Evolutionary conservation across 1,140 invertebrate genomes (phyloP).

Genomic region (Tribolium madens): DNA sequence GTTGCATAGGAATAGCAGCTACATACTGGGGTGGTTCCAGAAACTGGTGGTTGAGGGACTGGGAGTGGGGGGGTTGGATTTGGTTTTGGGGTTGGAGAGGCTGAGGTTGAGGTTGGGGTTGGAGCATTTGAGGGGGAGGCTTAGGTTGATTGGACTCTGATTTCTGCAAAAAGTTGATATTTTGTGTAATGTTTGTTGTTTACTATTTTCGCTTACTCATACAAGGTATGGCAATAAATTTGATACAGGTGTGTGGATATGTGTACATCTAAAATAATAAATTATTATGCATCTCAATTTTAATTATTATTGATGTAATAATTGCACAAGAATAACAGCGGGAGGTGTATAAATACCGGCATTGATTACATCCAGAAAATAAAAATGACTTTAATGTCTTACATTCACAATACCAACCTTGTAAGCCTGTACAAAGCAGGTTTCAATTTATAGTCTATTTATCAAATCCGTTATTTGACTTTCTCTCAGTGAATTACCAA

Average conservation of each 20-base stretch:
- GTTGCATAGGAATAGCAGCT: conserved; percentile 73
- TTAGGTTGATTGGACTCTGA: conserved; percentile 47
- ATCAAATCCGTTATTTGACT: conserved; percentile 18
- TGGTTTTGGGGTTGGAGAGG: conserved; percentile 1
- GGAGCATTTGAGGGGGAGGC: conserved; percentile 6
- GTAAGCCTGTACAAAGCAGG: conserved; percentile 21
- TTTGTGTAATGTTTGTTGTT: neutral
- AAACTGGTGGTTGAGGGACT: conserved; percentile 58
- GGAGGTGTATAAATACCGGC: conserved; percentile 1
- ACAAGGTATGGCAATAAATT: too few species aligned
- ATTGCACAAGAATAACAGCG: neutral
- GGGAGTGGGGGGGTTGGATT: conserved; percentile 32
- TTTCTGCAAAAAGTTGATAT: conserved; percentile 52
- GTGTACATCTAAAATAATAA: neutral
- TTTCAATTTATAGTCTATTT: conserved; percentile 22
- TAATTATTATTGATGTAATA: neutral
- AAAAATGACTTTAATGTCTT: neutral
- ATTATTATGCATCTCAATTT: neutral
- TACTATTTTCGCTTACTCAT: too few species aligned
- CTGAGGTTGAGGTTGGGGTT: conserved; percentile 22
- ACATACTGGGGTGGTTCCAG: conserved; percentile 74
- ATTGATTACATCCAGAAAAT: neutral
- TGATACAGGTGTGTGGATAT: neutral
- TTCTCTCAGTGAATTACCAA: conserved; percentile 15
- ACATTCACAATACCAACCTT: conserved; percentile 28